phyloP scores from a whole-genome alignment of 1,140 invertebrate species.

The Neodiprion lecontei region DNA sequence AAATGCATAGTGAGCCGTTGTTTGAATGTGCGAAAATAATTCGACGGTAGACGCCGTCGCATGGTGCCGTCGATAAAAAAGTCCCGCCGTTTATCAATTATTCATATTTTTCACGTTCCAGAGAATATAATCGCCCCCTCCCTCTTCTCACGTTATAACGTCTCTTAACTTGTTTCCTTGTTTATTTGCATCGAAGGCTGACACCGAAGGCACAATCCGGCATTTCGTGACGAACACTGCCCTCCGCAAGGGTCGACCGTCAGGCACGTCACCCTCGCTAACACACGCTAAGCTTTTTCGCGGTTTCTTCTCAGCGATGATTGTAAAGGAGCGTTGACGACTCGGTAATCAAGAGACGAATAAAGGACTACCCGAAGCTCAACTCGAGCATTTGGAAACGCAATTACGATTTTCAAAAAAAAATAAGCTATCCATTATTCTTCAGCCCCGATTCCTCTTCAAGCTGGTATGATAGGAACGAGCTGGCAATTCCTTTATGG shows the following conservation, averaged over 20 bases:
- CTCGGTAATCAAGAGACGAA: neutral
- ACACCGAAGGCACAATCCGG: constrained; percentile 34
- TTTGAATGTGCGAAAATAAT: no score
- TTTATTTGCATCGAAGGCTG: constrained; percentile 33
- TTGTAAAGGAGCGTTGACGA: neutral
- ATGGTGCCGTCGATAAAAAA: constrained; percentile 1
- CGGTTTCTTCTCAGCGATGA: neutral
- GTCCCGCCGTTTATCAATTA: neutral
- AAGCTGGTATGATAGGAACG: no score
- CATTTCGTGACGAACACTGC: constrained; percentile 46
- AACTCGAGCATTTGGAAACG: no score
- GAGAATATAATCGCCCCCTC: constrained; percentile 30
- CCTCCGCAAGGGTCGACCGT: neutral
- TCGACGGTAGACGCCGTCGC: neutral
- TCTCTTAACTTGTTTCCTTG: constrained; percentile 15
- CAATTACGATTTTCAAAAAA: no score
- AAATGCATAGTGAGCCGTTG: neutral
- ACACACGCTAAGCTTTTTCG: constrained; percentile 1
- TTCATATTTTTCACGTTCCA: constrained; percentile 33
- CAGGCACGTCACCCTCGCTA: neutral
- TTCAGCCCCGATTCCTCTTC: no score
- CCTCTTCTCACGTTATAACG: constrained; percentile 32
- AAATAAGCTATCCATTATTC: no score
- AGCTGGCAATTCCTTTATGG: no score
- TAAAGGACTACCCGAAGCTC: no score